A percentile compares a stretch with the other conserved stretches of the same genome.
phyloP scores from a whole-genome alignment of 1,140 invertebrate species.

The Drosophila nikananu region DNA sequence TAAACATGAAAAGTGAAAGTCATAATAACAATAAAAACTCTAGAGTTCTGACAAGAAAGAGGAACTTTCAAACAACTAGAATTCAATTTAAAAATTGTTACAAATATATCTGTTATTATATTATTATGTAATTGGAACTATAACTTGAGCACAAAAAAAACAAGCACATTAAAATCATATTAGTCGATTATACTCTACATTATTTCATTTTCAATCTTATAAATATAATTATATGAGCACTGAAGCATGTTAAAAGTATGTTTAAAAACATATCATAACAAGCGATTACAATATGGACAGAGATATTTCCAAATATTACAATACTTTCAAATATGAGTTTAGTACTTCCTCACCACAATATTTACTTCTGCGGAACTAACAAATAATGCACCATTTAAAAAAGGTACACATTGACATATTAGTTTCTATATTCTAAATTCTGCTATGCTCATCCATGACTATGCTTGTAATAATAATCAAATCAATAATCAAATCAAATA shows the following conservation, averaged over 20 bases:
- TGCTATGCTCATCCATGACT: background rate
- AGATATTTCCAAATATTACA: no score
- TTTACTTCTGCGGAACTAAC: background rate
- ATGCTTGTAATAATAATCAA: background rate
- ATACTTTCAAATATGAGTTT: no score
- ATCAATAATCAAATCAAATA: background rate
- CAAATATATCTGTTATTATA: background rate
- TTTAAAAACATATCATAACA: no score
- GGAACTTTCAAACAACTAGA: background rate
- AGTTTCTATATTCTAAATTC: background rate
- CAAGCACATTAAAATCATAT: background rate
- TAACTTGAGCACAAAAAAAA: background rate
- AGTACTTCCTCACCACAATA: background rate
- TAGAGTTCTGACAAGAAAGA: no score
- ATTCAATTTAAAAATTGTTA: no score
- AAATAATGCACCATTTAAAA: background rate
- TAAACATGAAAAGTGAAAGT: constrained; percentile 16
- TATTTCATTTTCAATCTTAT: background rate
- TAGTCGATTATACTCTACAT: background rate
- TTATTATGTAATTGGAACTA: background rate
- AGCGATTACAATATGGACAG: no score
- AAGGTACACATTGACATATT: background rate
- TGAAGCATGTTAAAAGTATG: no score
- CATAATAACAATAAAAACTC: background rate
- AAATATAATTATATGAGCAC: no score